Conservation (phyloP, 2,113 vertebrate species). For the Cyprinodon tularosa region DNA sequence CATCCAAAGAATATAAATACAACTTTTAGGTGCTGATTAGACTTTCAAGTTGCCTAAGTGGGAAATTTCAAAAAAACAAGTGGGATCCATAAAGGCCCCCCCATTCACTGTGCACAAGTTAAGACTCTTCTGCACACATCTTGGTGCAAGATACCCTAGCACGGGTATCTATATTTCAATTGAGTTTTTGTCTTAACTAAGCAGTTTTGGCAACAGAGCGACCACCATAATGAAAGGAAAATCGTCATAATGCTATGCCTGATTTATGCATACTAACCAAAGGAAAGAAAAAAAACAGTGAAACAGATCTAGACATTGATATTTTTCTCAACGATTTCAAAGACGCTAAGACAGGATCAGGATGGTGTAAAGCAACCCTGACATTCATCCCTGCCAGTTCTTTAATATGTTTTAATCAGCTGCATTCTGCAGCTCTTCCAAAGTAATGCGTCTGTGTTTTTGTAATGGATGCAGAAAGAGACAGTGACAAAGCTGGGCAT, state of each 20-base stretch:
- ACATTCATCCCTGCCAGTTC: constrained; percentile 36
- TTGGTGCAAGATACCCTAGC: background rate
- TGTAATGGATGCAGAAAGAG: constrained; percentile 69
- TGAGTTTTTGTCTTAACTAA: background rate
- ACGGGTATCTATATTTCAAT: background rate
- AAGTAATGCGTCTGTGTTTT: constrained; percentile 50
- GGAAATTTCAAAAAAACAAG: background rate
- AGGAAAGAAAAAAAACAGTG: background rate
- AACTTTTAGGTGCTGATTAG: background rate
- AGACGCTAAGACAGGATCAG: constrained; percentile 4
- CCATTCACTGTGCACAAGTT: background rate
- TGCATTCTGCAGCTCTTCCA: constrained; percentile 41
- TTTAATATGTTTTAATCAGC: constrained; percentile 61
- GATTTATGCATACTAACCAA: background rate
- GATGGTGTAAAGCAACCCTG: constrained; percentile 16
- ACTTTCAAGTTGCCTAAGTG: background rate
- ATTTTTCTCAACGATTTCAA: constrained; percentile 12
- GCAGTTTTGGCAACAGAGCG: background rate
- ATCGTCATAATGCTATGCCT: background rate
- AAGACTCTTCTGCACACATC: background rate
- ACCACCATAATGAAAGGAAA: background rate
- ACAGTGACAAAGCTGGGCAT: constrained; percentile 70
- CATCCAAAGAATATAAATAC: background rate
- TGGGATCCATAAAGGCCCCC: background rate
- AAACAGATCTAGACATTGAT: constrained; percentile 13